These are phyloP conservation scores for Oophaga sylvatica DNA, from an alignment of 2,797 vertebrate genomes.

Conservation along the genomic window DNA sequence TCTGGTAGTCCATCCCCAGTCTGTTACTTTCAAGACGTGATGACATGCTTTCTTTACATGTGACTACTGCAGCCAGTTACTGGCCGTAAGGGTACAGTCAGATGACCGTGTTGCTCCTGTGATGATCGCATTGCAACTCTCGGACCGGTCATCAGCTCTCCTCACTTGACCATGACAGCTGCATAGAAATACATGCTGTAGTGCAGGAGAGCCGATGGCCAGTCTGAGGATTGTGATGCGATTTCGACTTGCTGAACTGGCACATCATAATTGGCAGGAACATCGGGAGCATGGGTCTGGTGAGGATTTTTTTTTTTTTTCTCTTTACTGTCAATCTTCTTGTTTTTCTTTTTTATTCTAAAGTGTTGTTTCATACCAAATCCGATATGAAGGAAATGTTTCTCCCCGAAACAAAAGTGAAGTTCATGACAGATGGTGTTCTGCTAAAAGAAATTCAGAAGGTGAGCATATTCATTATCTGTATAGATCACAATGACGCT, in stretches of 20 bases:
- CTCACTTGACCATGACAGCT: too few relatives aligned
- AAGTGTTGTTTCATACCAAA: constrained; percentile 95
- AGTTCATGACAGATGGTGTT: constrained; percentile 98
- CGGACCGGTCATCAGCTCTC: too few relatives aligned
- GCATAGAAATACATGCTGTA: too few relatives aligned
- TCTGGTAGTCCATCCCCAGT: neutral
- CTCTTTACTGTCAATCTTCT: neutral
- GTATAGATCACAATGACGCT: too few relatives aligned
- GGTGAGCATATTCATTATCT: constrained; percentile 69
- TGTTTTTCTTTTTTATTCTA: neutral
- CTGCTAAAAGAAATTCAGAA: constrained; percentile 95
- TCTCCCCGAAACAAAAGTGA: constrained; percentile 88
- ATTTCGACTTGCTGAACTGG: too few relatives aligned
- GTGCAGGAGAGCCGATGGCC: too few relatives aligned
- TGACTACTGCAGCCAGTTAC: neutral
- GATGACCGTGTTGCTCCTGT: too few relatives aligned
- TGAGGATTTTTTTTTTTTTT: neutral
- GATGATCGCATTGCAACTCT: too few relatives aligned
- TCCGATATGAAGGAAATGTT: constrained; percentile 93
- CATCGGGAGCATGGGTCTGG: too few relatives aligned
- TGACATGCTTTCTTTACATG: neutral
- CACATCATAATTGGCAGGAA: too few relatives aligned
- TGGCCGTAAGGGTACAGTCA: neutral
- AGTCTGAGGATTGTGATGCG: too few relatives aligned
- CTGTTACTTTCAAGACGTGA: too few relatives aligned